Evolutionary conservation across 2,888 invertebrate species (phyloP), one percentile per base, ranked within the genome.

Genomic region (Agrochola macilenta): DNA sequence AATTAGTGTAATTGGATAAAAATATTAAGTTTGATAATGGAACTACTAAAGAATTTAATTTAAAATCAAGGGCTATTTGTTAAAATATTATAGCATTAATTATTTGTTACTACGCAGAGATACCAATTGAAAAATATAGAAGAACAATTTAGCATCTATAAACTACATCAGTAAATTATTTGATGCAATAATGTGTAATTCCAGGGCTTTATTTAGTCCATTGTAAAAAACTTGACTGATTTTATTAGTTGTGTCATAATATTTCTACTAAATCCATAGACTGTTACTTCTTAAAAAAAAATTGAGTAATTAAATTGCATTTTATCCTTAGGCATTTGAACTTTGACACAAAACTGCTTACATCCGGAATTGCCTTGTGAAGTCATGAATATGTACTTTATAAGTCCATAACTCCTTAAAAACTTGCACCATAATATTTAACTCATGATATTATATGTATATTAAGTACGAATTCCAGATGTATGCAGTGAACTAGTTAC

Each of bases 1-100:
- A 81, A 84, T 74, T 84, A 84, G 57, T 72, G n/a, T 84, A 69
- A 80, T 84, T 81, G 64, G 81, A 81, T 71, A 52, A 84, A 84
- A 80, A 63, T 72, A 63, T 52, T 73, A 63, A 20, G 20, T 68
- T 63, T 69, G 82, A 71, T 82, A 84, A 64, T 9, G 8, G 11
- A 1, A 4, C n/a, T 46, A 43, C 14, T 43, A 52, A 69, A 64
- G 9, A 30, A 65, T 64, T 35, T 26, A 52, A 46, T 81, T 64
- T 26, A 26, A 65, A 66, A 30, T 39, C 4, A 7, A 49, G 58
- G 35, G 30, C 14, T 52, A 2, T 9, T 57, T 26, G 23, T 54
- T 70, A 26, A 61, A 57, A 64, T 46, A 20, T 20, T 35, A 20
- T 43, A 58, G 5, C 1, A 8, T 52, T 52, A 30, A 64, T 20